Evolutionary conservation across 30 jellyfish, hydroid and myxozoan genomes (phyloP), one percentile per base, ranked within the genome.

Genomic region (Aurelia sp.): DNA sequence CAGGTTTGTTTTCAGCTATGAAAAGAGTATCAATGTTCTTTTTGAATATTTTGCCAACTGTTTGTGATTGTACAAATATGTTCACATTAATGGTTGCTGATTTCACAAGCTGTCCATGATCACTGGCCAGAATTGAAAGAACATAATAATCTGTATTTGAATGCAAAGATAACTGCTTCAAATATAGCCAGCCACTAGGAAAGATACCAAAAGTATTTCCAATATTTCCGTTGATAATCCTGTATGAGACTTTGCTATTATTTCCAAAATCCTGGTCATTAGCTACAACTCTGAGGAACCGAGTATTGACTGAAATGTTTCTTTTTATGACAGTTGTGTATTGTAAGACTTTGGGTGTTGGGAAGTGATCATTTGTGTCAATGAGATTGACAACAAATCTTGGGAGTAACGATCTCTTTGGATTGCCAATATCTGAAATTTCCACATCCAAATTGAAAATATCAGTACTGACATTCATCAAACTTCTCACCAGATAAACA

Each of bases 171-270:
- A 87, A 35, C 59, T 73, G 31, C 57, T 72, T 87, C 48, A 87
- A 22, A 51, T 66, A 87, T 16, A 87, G n/a, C 90, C 87, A 74
- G 76, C 96, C 96, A 87, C 89, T 78, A 1, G 96, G 96, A 55
- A 87, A 87, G 19, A 87, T 71, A 19, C 91, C 90, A 87, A 87
- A 87, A 4, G 77, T 67, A 71, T 70, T 55, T 2, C 82, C 96
- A 22, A 44, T 48, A 87, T 87, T 87, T 20, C 96, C 96, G 40
- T 77, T 59, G 17, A 23, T 21, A 60, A 87, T 87, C 15, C 79
- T 37, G 59, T 63, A 78, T 13, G 73, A 33, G 51, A 74, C 72
- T 47, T 71, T 76, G 48, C 89, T 62, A 40, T 87, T 87, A 18
- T 47, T 44, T 55, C 90, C 96, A 35, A 44, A 61, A 69, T 87